Conservation (phyloP, 2,113 vertebrate species). For the Chlorodrepanis virens region DNA sequence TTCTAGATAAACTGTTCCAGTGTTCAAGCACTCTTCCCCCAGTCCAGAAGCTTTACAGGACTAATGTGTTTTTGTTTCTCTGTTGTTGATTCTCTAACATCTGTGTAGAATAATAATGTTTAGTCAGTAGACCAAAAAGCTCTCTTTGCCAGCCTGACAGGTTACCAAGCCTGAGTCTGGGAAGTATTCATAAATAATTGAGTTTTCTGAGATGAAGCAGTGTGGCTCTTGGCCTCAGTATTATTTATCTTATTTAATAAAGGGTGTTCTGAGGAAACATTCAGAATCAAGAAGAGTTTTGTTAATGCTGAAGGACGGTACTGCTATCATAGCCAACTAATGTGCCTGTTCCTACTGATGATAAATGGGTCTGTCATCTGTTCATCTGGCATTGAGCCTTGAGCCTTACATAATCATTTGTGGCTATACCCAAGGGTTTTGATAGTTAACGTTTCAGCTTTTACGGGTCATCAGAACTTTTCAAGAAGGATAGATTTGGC, state of each 20-base stretch:
- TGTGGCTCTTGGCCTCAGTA: not conserved
- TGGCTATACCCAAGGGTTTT: slow-evolving; percentile 14
- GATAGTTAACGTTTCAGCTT: not conserved
- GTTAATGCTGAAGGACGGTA: not conserved
- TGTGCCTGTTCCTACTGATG: slow-evolving; percentile 16
- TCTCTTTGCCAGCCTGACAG: not conserved
- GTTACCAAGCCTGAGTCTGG: not conserved
- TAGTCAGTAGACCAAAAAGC: not conserved
- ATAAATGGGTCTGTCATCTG: slow-evolving; percentile 34
- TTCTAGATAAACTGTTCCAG: not conserved
- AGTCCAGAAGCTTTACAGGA: not conserved
- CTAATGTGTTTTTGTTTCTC: not conserved
- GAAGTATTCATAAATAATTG: slow-evolving; percentile 6
- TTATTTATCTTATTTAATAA: slow-evolving; percentile 48
- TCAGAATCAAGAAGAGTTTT: slow-evolving; percentile 34
- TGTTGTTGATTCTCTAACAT: not conserved
- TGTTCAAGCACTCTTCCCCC: not conserved
- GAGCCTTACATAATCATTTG: not conserved
- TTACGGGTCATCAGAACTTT: not conserved
- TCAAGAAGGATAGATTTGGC: slow-evolving; percentile 7
- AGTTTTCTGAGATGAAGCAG: slow-evolving; percentile 14
- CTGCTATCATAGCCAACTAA: slow-evolving; percentile 25
- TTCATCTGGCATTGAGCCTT: not conserved
- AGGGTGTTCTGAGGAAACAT: not conserved
- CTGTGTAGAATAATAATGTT: not conserved